Percentiles rank a stretch among this genome's conserved stretches.
Conservation (phyloP, 2,888 invertebrate species). For the Baronia brevicornis region DNA sequence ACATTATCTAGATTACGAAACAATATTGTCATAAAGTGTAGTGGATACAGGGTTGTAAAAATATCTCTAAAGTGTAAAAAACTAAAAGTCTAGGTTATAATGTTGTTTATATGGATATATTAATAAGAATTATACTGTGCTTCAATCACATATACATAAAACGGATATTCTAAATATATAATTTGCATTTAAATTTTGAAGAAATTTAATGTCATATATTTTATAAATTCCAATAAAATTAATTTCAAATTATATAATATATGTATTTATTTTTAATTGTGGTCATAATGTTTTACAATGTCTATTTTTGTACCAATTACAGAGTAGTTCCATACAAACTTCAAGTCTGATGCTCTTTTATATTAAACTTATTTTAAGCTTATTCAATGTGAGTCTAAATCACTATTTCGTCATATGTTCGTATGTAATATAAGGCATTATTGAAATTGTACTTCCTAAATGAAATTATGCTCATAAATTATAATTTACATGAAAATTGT, state of each 20-base stretch:
- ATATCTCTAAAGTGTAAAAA: slow-evolving; percentile 69
- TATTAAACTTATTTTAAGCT: slow-evolving; percentile 15
- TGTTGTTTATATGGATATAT: slow-evolving; percentile 70
- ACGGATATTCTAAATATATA: slow-evolving; percentile 47
- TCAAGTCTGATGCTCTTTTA: slow-evolving; percentile 16
- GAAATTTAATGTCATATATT: slow-evolving; percentile 17
- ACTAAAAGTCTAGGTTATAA: slow-evolving; percentile 57
- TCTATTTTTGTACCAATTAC: slow-evolving; percentile 23
- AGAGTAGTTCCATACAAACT: slow-evolving; percentile 17
- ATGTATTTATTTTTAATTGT: slow-evolving; percentile 12
- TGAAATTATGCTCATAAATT: slow-evolving; percentile 70
- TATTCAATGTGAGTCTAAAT: slow-evolving; percentile 33
- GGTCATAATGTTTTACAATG: slow-evolving; percentile 21
- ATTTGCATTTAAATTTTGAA: slow-evolving; percentile 49
- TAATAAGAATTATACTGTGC: slow-evolving; percentile 58
- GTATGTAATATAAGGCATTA: slow-evolving; percentile 30
- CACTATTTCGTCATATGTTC: slow-evolving; percentile 37
- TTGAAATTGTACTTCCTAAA: slow-evolving; percentile 53
- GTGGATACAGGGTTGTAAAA: slow-evolving; percentile 75
- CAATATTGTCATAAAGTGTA: slow-evolving; percentile 65
- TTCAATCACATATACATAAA: slow-evolving; percentile 57
- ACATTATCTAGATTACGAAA: slow-evolving; percentile 46
- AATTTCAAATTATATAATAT: slow-evolving; percentile 36
- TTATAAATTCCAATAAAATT: slow-evolving; percentile 47
- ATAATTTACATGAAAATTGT: slow-evolving; percentile 62